phyloP scores from a whole-genome alignment of 2,888 invertebrate genomes.

The Biston betularia region DNA sequence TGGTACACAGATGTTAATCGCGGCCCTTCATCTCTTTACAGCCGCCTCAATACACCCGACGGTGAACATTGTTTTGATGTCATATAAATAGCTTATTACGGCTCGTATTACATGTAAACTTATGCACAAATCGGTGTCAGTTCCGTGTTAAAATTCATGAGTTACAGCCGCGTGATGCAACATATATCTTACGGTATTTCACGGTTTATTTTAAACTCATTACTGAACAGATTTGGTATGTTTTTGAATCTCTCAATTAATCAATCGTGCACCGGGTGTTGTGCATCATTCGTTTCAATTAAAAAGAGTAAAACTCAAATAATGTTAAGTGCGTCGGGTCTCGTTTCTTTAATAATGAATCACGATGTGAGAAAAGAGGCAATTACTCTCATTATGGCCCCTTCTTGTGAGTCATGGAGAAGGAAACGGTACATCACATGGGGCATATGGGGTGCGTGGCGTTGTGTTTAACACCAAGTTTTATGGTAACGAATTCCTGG shows the following conservation, averaged over 20 bases:
- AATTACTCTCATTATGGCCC: conserved; percentile 78
- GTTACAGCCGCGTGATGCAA: conserved; percentile 47
- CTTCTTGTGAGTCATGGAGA: conserved; percentile 68
- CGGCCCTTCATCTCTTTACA: conserved; percentile 63
- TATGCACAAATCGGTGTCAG: conserved; percentile 67
- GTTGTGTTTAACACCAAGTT: conserved; percentile 45
- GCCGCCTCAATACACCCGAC: conserved; percentile 60
- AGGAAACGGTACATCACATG: conserved; percentile 61
- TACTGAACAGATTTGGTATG: conserved; percentile 44
- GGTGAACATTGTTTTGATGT: conserved; percentile 68
- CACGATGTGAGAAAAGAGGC: conserved; percentile 82
- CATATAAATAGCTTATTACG: conserved; percentile 74
- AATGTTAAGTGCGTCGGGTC: conserved; percentile 66
- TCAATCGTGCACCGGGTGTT: conserved; percentile 59
- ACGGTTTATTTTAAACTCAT: conserved; percentile 49
- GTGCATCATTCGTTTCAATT: conserved; percentile 65
- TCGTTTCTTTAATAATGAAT: conserved; percentile 75
- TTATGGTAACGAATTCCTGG: conserved; percentile 49
- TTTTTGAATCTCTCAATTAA: conserved; percentile 61
- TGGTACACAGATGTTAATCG: conserved; percentile 75
- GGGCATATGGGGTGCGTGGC: conserved; percentile 46
- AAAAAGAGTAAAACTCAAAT: conserved; percentile 72
- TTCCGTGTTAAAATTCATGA: conserved; percentile 66
- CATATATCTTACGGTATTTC: conserved; percentile 37
- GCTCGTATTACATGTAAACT: conserved; percentile 58